phyloP scores from a whole-genome alignment of 2,113 vertebrate species.

The Corythornis cristatus region DNA sequence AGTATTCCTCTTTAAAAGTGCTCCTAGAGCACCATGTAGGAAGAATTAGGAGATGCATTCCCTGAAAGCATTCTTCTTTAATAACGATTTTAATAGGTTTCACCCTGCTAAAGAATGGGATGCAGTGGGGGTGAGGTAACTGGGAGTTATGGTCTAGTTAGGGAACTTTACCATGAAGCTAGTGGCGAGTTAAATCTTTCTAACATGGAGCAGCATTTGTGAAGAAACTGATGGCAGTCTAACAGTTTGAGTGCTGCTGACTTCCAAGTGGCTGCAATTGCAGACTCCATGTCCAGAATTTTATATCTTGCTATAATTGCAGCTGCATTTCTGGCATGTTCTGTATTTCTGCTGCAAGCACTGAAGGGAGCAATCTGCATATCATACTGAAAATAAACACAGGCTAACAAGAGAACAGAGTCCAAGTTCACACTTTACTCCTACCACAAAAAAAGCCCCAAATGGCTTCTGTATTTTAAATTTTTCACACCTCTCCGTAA shows the following conservation, averaged over 20 bases:
- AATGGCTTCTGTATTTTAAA: neutral
- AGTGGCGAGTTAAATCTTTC: conserved; percentile 24
- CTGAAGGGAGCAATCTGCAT: neutral
- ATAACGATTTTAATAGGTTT: neutral
- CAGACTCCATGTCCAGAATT: neutral
- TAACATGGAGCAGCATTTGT: neutral
- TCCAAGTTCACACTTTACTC: neutral
- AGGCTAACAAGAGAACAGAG: neutral
- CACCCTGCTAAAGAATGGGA: neutral
- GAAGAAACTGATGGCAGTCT: conserved; percentile 37
- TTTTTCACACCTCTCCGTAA: conserved; percentile 12
- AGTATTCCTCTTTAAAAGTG: neutral
- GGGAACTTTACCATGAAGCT: neutral
- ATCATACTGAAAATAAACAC: conserved; percentile 9
- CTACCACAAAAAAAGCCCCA: neutral
- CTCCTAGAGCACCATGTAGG: neutral
- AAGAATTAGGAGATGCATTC: neutral
- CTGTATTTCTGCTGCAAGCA: neutral
- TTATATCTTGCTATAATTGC: conserved; percentile 25
- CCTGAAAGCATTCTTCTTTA: neutral
- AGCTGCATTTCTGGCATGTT: neutral
- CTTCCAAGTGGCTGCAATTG: conserved; percentile 36
- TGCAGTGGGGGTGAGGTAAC: conserved; percentile 38
- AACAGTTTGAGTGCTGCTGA: neutral
- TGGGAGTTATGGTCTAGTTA: conserved; percentile 15